Base-by-base conservation (phyloP, 2,888 invertebrate genomes). In the Drosophila stalkeri region DNA sequence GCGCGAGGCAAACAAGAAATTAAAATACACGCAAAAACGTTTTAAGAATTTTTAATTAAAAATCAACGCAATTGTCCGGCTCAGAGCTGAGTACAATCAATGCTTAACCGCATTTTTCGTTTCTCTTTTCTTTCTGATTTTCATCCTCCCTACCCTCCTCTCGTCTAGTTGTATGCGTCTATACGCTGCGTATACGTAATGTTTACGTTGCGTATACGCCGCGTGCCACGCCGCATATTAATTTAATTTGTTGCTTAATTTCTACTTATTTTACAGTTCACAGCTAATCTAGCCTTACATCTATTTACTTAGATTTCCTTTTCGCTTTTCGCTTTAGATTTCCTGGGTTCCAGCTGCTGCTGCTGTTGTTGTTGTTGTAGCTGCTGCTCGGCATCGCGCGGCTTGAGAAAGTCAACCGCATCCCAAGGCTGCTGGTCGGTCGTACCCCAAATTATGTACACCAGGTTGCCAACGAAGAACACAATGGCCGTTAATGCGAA, bases 341-440 rank as follows among this genome's bases (percentile, higher is more conserved):
- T 23, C 16, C 6, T 1, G 3, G 4, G 18, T 23, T 57, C 49
- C 2, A 44, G 43, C 11, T 20, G 31, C 3, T 14, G 44, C 14
- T 18, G 41, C 2, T 44, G 31, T n/a, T 9, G 41, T 3, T 41
- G 35, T 12, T 44, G 56, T n/a, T n/a, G 35, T 14, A 12, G 35
- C 1, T 41, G 37, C 2, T 46, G 57, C 23, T 84, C 86, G 7
- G 52, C 31, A 57, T 86, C 77, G 8, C n/a, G 56, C 6, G 14
- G 44, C 31, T 59, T 52, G 0, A 87, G 49, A 31, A 66, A 89
- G 52, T 85, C 82, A 7, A 39, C 75, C 6, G 72, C 94, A 86
- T 96, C 95, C 97, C 97, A 97, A 0, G 94, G 91, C 89, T 97
- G 97, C 11, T 93, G 93, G 72, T 95, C 93, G 0, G 95, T 95